These are phyloP conservation scores for Lydus trimaculatus DNA, from an alignment of 2,888 invertebrate genomes.

Conservation along the genomic window DNA sequence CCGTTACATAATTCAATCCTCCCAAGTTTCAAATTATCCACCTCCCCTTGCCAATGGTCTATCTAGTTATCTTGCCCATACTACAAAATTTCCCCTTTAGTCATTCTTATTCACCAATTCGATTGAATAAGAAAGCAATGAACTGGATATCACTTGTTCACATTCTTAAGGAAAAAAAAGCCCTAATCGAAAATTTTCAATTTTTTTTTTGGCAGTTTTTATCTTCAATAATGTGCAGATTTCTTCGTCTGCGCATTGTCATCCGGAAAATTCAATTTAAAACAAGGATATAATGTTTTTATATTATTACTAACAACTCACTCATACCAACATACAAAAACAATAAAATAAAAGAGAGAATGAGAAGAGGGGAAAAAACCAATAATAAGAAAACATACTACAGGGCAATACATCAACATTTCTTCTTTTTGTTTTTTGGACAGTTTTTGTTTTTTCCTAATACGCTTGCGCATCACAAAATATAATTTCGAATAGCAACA, in stretches of 20 bases:
- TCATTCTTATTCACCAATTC: neutral
- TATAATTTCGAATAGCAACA: slow-evolving; percentile 43
- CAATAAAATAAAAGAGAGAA: neutral
- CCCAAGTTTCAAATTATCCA: slow-evolving; percentile 5
- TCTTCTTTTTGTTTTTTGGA: neutral
- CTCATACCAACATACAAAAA: neutral
- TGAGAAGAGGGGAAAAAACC: neutral
- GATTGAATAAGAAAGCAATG: neutral
- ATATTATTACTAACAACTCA: neutral
- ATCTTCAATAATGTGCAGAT: neutral
- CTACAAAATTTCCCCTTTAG: neutral
- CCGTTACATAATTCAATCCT: slow-evolving; percentile 37
- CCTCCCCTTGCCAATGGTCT: neutral
- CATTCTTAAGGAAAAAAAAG: neutral
- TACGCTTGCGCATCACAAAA: slow-evolving; percentile 25
- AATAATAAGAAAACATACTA: slow-evolving; percentile 2
- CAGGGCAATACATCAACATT: neutral
- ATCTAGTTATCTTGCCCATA: neutral
- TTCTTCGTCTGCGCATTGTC: neutral
- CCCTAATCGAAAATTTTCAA: neutral
- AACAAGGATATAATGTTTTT: neutral
- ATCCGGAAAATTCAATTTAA: neutral
- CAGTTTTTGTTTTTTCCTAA: neutral
- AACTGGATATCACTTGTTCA: neutral
- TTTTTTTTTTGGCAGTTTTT: neutral